Evolutionary conservation across 2,888 invertebrate genomes (phyloP).

Genomic region (Scrobipalpa atriplicella): DNA sequence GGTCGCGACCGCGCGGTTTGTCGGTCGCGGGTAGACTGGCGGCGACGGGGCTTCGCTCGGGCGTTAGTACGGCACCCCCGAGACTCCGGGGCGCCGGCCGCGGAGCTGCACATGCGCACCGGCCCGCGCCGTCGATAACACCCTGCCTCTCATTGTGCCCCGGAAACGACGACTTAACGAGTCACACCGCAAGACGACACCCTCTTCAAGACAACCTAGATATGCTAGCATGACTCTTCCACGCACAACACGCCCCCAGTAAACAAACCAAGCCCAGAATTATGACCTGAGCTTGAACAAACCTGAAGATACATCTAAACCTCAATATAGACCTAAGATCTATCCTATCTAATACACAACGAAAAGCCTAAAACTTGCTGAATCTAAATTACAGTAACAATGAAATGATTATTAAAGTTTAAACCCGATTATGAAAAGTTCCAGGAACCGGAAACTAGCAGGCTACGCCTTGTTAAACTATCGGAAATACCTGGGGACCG

Average conservation of each 20-base stretch:
- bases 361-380: no score
- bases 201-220: conserved; percentile 49
- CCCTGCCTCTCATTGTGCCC: conserved; percentile 74
- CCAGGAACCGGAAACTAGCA: background rate
- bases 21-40: conserved; percentile 67
- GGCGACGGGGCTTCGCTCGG: conserved; percentile 61
- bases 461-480: conserved; percentile 9
- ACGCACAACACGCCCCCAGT: background rate
- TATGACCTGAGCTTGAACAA: background rate
- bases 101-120: conserved; percentile 71
- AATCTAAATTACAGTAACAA: no score
- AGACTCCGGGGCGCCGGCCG: conserved; percentile 76
- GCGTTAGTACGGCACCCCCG: conserved; percentile 70
- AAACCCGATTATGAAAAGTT: background rate
- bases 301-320: no score
- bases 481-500: background rate
- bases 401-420: background rate
- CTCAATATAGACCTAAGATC: no score
- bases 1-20: conserved; percentile 54
- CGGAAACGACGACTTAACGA: conserved; percentile 78
- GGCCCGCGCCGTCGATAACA: conserved; percentile 72
- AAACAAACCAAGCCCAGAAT: conserved; percentile 4
- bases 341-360: background rate
- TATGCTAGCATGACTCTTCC: conserved; percentile 29
- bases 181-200: conserved; percentile 72